Percentiles rank a stretch among this genome's conserved stretches.
phyloP scores from a whole-genome alignment of 2,797 vertebrate genomes.

The Siniperca scherzeri region DNA sequence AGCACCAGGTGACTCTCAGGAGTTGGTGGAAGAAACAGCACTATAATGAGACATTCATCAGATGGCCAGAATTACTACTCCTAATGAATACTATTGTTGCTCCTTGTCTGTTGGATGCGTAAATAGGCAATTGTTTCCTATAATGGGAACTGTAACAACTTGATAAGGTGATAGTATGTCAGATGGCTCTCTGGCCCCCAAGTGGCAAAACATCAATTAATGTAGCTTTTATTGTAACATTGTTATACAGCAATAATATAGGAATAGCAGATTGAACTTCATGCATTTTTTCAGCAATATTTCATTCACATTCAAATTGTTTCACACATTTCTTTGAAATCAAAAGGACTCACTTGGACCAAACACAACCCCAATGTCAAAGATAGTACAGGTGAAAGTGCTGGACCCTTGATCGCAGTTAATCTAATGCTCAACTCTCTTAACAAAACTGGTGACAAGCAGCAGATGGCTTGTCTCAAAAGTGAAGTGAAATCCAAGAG shows the following conservation, averaged over 20 bases:
- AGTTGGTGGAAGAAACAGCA: background rate
- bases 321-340: background rate
- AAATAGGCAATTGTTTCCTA: background rate
- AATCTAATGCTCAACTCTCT: conserved; percentile 15
- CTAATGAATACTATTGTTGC: background rate
- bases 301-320: background rate
- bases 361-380: conserved; percentile 18
- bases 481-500: conserved; percentile 37
- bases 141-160: background rate
- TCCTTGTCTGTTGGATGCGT: background rate
- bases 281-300: background rate
- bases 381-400: conserved; percentile 18
- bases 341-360: conserved; percentile 18
- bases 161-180: background rate
- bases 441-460: conserved; percentile 25
- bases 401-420: conserved; percentile 8
- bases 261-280: background rate
- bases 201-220: background rate
- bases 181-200: background rate
- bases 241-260: background rate
- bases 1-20: background rate
- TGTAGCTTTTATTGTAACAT: background rate
- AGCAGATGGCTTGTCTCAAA: conserved; percentile 14
- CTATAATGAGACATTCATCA: background rate
- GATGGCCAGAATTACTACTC: background rate